These are phyloP conservation scores for Threskiornis aethiopicus DNA, from an alignment of 2,797 vertebrate genomes.

Conservation along the genomic window DNA sequence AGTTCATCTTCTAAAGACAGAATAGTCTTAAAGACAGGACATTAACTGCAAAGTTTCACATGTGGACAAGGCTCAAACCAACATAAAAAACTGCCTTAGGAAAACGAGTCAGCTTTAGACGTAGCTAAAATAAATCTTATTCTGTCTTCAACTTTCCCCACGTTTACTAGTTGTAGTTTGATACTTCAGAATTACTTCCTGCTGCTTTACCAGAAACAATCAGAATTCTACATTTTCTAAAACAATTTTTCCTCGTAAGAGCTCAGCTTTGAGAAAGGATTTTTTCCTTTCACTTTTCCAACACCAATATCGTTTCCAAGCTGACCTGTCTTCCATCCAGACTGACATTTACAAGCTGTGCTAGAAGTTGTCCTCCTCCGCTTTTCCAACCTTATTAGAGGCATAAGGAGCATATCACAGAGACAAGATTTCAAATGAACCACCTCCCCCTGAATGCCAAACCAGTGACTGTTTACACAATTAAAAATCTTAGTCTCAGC, in stretches of 20 bases:
- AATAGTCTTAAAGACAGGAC: not conserved
- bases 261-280: not conserved
- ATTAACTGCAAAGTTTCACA: not conserved
- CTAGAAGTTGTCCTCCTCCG: slow-evolving; percentile 34
- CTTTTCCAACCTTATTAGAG: slow-evolving; percentile 61
- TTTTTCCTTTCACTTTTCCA: slow-evolving; percentile 49
- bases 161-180: not conserved
- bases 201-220: not conserved
- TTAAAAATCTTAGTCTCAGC: slow-evolving; percentile 6
- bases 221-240: not conserved
- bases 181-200: not conserved
- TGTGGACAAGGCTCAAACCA: not conserved
- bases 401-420: slow-evolving; percentile 44
- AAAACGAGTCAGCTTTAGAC: not conserved
- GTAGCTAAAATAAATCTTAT: not conserved
- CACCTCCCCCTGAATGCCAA: slow-evolving; percentile 58
- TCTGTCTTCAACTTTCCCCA: not conserved
- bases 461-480: slow-evolving; percentile 35
- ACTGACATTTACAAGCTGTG: slow-evolving; percentile 71
- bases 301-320: not conserved
- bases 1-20: not conserved
- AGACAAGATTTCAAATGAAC: slow-evolving; percentile 60
- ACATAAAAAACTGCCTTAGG: not conserved
- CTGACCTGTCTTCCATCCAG: slow-evolving; percentile 54
- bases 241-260: not conserved